Evolutionary conservation across 2,113 vertebrate species (phyloP).

Genomic region (Sorex araneus): DNA sequence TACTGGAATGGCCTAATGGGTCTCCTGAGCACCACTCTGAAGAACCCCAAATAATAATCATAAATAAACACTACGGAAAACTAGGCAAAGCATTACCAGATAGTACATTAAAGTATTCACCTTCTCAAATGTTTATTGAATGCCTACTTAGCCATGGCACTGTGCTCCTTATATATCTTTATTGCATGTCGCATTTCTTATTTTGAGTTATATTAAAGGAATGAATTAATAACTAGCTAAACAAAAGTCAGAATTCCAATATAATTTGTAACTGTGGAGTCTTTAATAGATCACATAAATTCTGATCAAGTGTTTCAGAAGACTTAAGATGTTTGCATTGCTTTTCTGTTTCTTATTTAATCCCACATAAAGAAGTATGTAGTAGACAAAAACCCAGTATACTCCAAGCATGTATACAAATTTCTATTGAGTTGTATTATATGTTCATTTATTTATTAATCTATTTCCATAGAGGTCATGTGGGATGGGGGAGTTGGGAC

Average conservation of each 20-base stretch:
- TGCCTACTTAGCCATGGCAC: not conserved
- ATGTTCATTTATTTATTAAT: not conserved
- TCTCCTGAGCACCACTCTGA: too few relatives aligned
- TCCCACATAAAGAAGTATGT: not conserved
- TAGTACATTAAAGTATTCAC: not conserved
- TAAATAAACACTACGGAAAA: not conserved
- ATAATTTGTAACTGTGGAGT: slow-evolving; percentile 8
- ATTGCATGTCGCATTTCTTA: not conserved
- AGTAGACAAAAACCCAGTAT: not conserved
- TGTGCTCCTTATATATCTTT: not conserved
- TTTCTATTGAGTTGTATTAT: not conserved
- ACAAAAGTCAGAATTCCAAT: slow-evolving; percentile 2
- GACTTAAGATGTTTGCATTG: not conserved
- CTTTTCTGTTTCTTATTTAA: not conserved
- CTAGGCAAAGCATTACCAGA: not conserved
- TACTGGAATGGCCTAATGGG: too few relatives aligned
- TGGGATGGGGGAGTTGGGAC: too few relatives aligned
- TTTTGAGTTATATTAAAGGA: not conserved
- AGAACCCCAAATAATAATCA: too few relatives aligned
- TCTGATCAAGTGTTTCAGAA: slow-evolving; percentile 5
- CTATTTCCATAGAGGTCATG: too few relatives aligned
- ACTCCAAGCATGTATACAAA: not conserved
- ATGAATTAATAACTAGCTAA: not conserved
- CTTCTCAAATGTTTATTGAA: not conserved
- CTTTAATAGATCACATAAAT: slow-evolving; percentile 8